Conservation (phyloP, 2,113 vertebrate genomes). For the Phrynosoma blainvillii region DNA sequence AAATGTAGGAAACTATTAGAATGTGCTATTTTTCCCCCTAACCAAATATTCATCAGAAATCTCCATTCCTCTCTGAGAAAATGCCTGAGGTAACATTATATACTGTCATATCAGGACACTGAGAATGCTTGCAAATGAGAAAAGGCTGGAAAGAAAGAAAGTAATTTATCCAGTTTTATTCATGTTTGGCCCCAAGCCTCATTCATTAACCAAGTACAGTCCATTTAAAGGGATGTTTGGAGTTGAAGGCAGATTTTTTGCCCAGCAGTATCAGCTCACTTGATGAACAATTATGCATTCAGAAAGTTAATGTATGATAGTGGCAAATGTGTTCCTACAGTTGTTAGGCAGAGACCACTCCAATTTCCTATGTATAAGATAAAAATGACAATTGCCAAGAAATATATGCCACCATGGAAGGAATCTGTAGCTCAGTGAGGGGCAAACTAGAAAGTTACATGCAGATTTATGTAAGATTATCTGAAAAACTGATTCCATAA, state of each 20-base stretch:
- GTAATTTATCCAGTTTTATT: slow-evolving; percentile 13
- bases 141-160: background rate
- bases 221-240: background rate
- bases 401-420: background rate
- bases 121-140: slow-evolving; percentile 2
- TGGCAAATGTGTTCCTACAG: background rate
- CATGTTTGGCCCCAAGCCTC: background rate
- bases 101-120: background rate
- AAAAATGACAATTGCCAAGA: slow-evolving; percentile 8
- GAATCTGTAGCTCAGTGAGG: background rate
- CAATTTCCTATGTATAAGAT: slow-evolving; percentile 4
- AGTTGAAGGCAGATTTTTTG: background rate
- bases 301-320: slow-evolving; percentile 8
- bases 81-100: background rate
- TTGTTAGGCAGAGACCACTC: background rate
- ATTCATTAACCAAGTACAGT: slow-evolving; percentile 4
- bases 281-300: slow-evolving; percentile 23
- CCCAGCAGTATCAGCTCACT: background rate
- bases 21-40: background rate
- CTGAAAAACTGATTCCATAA: too few relatives aligned
- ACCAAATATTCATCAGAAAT: background rate
- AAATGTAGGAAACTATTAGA: background rate
- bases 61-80: background rate
- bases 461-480: too few relatives aligned
- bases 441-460: background rate